A percentile compares a stretch with the other conserved stretches of the same genome.
phyloP scores from a whole-genome alignment of 2,113 vertebrate genomes.

The Labrus mixtus region DNA sequence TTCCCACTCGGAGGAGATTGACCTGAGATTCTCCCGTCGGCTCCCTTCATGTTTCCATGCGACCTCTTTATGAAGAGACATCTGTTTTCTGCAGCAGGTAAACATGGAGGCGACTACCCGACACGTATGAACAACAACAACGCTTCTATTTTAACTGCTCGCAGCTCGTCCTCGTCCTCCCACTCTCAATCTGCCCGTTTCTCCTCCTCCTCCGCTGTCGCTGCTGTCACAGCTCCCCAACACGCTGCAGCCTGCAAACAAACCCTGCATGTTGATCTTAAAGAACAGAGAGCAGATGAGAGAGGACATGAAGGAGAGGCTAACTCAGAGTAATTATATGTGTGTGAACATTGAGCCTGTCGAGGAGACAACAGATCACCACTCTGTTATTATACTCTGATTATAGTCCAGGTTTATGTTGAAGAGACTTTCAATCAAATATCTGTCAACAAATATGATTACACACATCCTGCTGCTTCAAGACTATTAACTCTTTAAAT shows the following conservation, averaged over 20 bases:
- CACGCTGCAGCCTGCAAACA: constrained; percentile 21
- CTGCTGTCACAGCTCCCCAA: constrained; percentile 1
- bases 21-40: background rate
- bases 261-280: background rate
- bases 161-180: constrained; percentile 6
- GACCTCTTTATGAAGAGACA: background rate
- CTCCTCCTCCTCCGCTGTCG: constrained; percentile 1
- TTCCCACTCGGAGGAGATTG: background rate
- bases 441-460: background rate
- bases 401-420: background rate
- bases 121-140: background rate
- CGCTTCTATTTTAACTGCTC: background rate
- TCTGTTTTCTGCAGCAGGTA: background rate
- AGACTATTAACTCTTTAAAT: too few relatives aligned
- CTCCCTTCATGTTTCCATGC: background rate
- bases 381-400: background rate
- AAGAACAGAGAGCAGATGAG: background rate
- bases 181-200: constrained; percentile 8
- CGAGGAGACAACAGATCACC: constrained; percentile 1
- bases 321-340: constrained; percentile 1
- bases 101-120: background rate
- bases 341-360: background rate
- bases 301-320: background rate
- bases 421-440: background rate
- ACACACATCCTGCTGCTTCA: too few relatives aligned